Evolutionary conservation across 1,140 invertebrate species (phyloP), one percentile per base, ranked within the genome.

Genomic region (Zaprionus ghesquierei): DNA sequence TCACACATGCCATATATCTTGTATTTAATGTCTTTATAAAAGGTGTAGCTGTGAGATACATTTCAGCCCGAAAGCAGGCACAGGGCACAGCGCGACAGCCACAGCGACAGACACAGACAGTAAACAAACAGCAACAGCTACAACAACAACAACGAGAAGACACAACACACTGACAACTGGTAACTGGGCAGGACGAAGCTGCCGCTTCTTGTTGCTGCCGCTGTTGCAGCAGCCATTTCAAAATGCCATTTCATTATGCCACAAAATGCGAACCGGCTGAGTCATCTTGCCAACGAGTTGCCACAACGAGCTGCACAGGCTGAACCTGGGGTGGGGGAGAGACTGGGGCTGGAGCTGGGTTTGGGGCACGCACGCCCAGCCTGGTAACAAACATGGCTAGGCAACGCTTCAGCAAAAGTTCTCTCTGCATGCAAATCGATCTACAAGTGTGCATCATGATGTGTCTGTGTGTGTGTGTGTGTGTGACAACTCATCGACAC

Each of bases 1-100:
- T 89, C 84, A 80, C 79, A 87, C 79, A 87, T 87, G 76, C 85
- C 84, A 87, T 87, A 89, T 84, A 87, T 87, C 82, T 89, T 63
- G 85, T 69, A 75, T 87, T 87, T 87, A 89, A 87, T 87, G 84
- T 87, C 84, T 87, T 87, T 87, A 87, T 87, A 87, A 87, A 89
- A 87, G 82, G 85, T 84, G 84, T 73, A 74, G 72, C 82, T 61
- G 58, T 75, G 72, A 79, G 82, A 84, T 87, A 89, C 82, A 84
- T 89, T 87, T 89, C 56, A 81, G 27, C 6, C 27, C 3, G 27
- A 29, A 5, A 66, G 71, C 65, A n/a, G 41, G 49, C 55, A 27
- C 54, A 23, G 13, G 41, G 41, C 41, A 27, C 20, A n/a, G n/a
- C 38, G 58, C 29, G 20, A 58, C n/a, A 55, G 15, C 33, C n/a